A percentile compares a stretch with the other conserved stretches of the same genome.
Conservation (phyloP, 1,140 invertebrate species). For the Mamestra configurata region DNA sequence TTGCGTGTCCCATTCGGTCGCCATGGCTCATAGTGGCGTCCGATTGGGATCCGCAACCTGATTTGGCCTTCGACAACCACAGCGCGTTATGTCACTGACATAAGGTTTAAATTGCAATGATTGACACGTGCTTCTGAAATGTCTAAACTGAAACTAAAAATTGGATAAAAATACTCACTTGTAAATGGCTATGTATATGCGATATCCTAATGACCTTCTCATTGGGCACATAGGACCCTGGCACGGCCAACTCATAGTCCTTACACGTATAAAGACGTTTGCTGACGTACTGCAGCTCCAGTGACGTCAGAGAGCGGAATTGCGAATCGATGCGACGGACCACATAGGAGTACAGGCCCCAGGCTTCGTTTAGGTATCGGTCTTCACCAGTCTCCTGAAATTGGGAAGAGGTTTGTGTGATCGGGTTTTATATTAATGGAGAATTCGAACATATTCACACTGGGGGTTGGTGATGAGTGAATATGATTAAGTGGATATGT, state of each 20-base stretch:
- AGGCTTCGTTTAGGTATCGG: slow-evolving; percentile 98
- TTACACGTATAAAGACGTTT: slow-evolving; percentile 96
- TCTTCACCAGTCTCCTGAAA: slow-evolving; percentile 92
- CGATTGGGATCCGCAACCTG: too few relatives aligned
- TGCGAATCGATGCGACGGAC: slow-evolving; percentile 98
- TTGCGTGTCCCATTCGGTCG: too few relatives aligned
- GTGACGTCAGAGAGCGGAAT: slow-evolving; percentile 95
- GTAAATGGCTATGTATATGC: slow-evolving; percentile 94
- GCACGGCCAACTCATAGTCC: slow-evolving; percentile 98
- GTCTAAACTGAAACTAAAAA: background rate
- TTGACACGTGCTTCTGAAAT: too few relatives aligned
- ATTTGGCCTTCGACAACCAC: too few relatives aligned
- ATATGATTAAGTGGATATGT: too few relatives aligned
- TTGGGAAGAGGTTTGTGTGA: background rate
- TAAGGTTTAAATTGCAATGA: too few relatives aligned
- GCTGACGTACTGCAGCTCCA: slow-evolving; percentile 98
- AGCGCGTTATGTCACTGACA: too few relatives aligned
- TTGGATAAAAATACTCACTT: slow-evolving; percentile 69
- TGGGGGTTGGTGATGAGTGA: too few relatives aligned
- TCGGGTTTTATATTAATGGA: too few relatives aligned
- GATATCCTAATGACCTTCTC: slow-evolving; percentile 95
- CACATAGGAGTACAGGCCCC: slow-evolving; percentile 99
- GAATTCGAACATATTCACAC: background rate
- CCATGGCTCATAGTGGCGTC: too few relatives aligned
- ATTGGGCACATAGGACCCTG: slow-evolving; percentile 97